These are phyloP conservation scores for Gortyna flavago DNA, from an alignment of 2,888 invertebrate genomes.

Conservation along the genomic window DNA sequence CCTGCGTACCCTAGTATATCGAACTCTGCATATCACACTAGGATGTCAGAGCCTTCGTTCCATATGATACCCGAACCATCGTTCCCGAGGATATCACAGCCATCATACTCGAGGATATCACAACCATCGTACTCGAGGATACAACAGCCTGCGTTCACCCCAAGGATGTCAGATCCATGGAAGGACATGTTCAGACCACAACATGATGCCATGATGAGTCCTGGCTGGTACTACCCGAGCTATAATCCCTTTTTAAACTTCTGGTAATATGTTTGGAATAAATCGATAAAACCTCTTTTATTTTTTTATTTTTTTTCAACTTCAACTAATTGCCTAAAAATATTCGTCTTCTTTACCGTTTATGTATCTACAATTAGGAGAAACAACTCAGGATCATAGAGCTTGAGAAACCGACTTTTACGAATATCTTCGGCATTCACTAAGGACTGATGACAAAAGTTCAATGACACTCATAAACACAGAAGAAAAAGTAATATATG, in stretches of 20 bases:
- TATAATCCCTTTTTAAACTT: constrained; percentile 75
- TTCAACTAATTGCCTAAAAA: fast-evolving
- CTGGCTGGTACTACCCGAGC: constrained; percentile 73
- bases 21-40: constrained; percentile 56
- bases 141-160: constrained; percentile 69
- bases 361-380: neutral
- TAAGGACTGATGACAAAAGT: neutral
- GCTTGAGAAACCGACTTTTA: neutral
- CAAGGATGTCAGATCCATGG: constrained; percentile 59
- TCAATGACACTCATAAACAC: neutral
- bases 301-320: neutral
- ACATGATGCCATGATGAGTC: constrained; percentile 61
- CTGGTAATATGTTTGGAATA: constrained; percentile 64
- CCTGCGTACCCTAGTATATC: constrained; percentile 67
- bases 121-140: constrained; percentile 67
- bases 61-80: constrained; percentile 42
- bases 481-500: no score
- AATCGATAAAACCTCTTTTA: constrained; percentile 38
- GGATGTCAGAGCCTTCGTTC: constrained; percentile 68
- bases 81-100: constrained; percentile 37
- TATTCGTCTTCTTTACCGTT: neutral
- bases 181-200: constrained; percentile 69
- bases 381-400: neutral
- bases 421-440: neutral
- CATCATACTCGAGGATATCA: constrained; percentile 64